These are phyloP conservation scores for Alligator sinensis DNA, from an alignment of 2,113 vertebrate genomes.

Conservation along the genomic window DNA sequence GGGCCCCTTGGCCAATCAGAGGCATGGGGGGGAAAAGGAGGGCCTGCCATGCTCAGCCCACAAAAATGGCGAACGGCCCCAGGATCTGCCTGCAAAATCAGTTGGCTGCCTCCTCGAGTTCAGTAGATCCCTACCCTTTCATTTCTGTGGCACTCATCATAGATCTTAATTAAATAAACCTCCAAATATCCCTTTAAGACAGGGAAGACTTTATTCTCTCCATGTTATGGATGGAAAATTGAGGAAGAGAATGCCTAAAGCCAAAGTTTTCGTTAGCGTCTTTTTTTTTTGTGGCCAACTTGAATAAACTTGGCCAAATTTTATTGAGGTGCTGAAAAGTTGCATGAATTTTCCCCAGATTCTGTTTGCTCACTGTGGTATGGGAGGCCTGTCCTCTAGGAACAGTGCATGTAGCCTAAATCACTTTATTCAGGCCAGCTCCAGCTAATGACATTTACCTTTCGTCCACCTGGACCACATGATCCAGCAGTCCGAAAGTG, in stretches of 20 bases:
- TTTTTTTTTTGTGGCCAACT: background rate
- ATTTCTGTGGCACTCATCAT: background rate
- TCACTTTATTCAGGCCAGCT: background rate
- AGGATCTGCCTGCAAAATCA: too few relatives aligned
- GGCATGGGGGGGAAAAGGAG: too few relatives aligned
- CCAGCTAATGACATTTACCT: background rate
- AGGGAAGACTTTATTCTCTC: constrained; percentile 17
- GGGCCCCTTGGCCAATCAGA: too few relatives aligned
- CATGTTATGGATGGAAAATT: background rate
- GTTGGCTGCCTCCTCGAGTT: too few relatives aligned
- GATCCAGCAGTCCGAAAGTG: background rate
- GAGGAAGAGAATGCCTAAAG: background rate
- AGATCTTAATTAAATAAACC: background rate
- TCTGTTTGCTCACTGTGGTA: background rate
- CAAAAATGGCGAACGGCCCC: too few relatives aligned
- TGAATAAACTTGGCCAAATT: constrained; percentile 7
- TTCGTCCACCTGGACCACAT: background rate
- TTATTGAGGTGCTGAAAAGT: background rate
- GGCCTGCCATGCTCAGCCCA: too few relatives aligned
- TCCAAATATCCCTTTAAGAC: background rate
- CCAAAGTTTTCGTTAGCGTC: background rate
- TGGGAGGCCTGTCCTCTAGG: background rate
- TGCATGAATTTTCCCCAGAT: background rate
- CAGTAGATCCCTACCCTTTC: background rate
- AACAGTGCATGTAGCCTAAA: background rate